Conservation (phyloP, 2,113 vertebrate species). For the Cottus gobio region DNA sequence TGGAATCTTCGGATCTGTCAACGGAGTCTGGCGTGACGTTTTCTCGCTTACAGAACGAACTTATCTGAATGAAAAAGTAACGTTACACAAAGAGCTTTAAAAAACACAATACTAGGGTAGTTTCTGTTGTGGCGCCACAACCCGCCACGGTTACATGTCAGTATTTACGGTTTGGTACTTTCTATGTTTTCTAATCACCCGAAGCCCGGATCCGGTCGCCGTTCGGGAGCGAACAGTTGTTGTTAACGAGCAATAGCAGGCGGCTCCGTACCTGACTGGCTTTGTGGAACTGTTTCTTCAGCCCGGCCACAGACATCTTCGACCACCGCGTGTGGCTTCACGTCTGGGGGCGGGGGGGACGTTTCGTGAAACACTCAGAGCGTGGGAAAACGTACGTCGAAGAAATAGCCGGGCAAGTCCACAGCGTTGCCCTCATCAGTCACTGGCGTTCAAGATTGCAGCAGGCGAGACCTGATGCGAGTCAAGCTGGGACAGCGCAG, state of each 20-base stretch:
- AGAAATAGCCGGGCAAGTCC: not conserved
- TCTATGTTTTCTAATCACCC: not conserved
- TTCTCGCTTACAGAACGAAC: not conserved
- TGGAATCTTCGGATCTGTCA: not conserved
- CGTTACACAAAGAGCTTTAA: not conserved
- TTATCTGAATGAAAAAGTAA: slow-evolving; percentile 14
- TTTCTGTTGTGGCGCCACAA: too few relatives aligned
- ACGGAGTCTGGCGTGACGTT: slow-evolving; percentile 12
- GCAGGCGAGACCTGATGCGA: not conserved
- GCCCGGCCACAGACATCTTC: slow-evolving; percentile 90
- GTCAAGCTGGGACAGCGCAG: not conserved
- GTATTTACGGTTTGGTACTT: not conserved
- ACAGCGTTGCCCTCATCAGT: slow-evolving; percentile 36
- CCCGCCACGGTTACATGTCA: not conserved
- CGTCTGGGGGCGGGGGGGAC: not conserved
- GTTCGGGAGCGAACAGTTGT: slow-evolving; percentile 18
- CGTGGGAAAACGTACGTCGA: not conserved
- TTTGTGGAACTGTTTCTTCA: slow-evolving; percentile 94
- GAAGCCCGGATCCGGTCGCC: not conserved
- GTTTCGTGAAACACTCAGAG: not conserved
- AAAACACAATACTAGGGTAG: too few relatives aligned
- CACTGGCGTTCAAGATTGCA: slow-evolving; percentile 13
- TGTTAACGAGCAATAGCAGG: slow-evolving; percentile 27
- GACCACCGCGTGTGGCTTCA: not conserved
- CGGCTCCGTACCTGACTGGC: slow-evolving; percentile 89